Conservation (phyloP, 1,140 invertebrate genomes). For the Rhagoletis pomonella region DNA sequence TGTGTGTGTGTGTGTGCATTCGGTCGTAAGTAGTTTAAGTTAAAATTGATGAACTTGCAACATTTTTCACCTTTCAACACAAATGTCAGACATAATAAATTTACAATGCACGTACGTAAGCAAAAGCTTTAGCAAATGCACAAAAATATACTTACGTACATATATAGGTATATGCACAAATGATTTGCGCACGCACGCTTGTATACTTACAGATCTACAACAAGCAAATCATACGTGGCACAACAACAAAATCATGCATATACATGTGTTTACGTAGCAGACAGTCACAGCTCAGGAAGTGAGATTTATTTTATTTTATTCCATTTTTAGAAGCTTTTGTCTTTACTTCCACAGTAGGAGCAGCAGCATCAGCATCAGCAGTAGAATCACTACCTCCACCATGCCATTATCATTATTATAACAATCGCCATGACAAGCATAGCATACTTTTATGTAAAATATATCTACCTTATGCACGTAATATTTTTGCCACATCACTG, state of each 20-base stretch:
- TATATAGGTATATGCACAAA: no score
- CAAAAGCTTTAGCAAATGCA: not conserved
- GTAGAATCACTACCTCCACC: not conserved
- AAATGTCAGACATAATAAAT: constrained; percentile 54
- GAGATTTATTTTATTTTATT: constrained; percentile 44
- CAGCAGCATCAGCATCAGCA: not conserved
- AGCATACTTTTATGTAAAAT: not conserved
- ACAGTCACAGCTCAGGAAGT: constrained; percentile 24
- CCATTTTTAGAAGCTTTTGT: constrained; percentile 35
- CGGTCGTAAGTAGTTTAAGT: constrained; percentile 21
- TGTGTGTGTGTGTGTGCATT: not conserved
- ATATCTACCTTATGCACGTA: not conserved
- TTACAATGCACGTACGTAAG: constrained; percentile 31
- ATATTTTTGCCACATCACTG: not conserved
- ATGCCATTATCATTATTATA: not conserved
- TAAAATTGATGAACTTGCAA: constrained; percentile 55
- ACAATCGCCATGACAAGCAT: not conserved
- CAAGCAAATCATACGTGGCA: not conserved
- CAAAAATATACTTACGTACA: not conserved
- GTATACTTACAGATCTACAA: not conserved
- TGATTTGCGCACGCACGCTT: not conserved
- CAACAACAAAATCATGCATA: not conserved
- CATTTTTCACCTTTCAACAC: constrained; percentile 55
- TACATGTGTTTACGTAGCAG: not conserved
- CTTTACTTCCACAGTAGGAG: not conserved